Base-by-base conservation (phyloP, 2,888 invertebrate species). In the Rhynchonema sp. region DNA sequence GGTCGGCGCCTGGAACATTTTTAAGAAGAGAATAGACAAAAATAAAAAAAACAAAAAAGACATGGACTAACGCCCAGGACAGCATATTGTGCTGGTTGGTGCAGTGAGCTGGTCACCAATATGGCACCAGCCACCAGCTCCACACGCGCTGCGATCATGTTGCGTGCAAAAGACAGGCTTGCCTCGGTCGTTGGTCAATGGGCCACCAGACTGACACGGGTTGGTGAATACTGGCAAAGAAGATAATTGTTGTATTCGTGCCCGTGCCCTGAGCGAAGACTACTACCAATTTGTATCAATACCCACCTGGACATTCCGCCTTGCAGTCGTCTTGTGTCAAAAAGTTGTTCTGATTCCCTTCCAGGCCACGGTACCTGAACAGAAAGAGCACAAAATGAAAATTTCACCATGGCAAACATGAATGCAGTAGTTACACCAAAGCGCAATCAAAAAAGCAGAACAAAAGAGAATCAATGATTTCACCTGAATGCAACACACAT, bases 341-440 rank as follows among this genome's bases (percentile, higher is more conserved):
- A 29, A 62, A 62, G 57, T 62, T 62, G 29, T 62, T 62, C 30
- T 28, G 46, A 26, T 57, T 57, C 46, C 57, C 57, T 23, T 9
- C 2, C 17, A 49, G 20, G 23, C 49, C 52, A 17, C 58, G 20
- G n/a, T 46, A 57, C 13, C 2, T 55, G 27, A 55, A 55, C 38
- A n/a, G n/a, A n/a, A n/a, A n/a, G n/a, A n/a, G n/a, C n/a, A n/a
- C n/a, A n/a, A n/a, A n/a, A n/a, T n/a, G n/a, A n/a, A n/a, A n/a
- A n/a, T n/a, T n/a, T n/a, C n/a, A n/a, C n/a, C n/a, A n/a, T n/a
- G n/a, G n/a, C n/a, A n/a, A n/a, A n/a, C n/a, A n/a, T n/a, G n/a
- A n/a, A n/a, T n/a, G n/a, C n/a, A n/a, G n/a, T n/a, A n/a, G n/a
- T n/a, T n/a, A n/a, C n/a, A n/a, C n/a, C n/a, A n/a, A n/a, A n/a